These are phyloP conservation scores for Lipophrys pholis DNA, from an alignment of 2,113 vertebrate genomes.

Conservation along the genomic window DNA sequence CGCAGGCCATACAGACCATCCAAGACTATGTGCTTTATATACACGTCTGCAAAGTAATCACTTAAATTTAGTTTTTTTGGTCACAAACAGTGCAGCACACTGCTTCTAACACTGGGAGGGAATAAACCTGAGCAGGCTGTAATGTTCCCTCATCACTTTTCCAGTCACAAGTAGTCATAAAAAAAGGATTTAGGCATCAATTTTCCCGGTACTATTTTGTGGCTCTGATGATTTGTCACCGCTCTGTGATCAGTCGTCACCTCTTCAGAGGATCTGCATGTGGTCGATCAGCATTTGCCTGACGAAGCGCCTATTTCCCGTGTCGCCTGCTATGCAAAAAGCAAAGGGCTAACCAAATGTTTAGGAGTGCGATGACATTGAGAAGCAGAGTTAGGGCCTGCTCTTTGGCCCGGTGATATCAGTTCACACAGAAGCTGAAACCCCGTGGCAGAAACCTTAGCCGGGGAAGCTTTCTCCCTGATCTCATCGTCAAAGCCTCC, in stretches of 20 bases:
- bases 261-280: not conserved
- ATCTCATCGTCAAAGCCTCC: slow-evolving; percentile 58
- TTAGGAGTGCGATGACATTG: slow-evolving; percentile 18
- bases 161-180: not conserved
- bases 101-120: no score
- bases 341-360: slow-evolving; percentile 14
- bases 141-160: not conserved
- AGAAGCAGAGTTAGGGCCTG: not conserved
- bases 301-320: not conserved
- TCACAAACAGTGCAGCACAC: no score
- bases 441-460: slow-evolving; percentile 49
- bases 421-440: slow-evolving; percentile 41
- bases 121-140: no score
- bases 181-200: not conserved
- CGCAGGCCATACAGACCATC: no score
- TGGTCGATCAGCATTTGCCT: slow-evolving; percentile 5
- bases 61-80: no score
- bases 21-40: no score
- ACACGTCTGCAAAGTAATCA: no score
- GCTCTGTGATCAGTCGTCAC: not conserved
- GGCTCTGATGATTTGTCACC: not conserved
- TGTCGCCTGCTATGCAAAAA: slow-evolving; percentile 12
- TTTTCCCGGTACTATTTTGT: not conserved
- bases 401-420: slow-evolving; percentile 25
- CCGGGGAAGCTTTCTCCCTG: slow-evolving; percentile 43